Base-by-base conservation (phyloP, 1,140 invertebrate genomes). In the Cydia strobilella region DNA sequence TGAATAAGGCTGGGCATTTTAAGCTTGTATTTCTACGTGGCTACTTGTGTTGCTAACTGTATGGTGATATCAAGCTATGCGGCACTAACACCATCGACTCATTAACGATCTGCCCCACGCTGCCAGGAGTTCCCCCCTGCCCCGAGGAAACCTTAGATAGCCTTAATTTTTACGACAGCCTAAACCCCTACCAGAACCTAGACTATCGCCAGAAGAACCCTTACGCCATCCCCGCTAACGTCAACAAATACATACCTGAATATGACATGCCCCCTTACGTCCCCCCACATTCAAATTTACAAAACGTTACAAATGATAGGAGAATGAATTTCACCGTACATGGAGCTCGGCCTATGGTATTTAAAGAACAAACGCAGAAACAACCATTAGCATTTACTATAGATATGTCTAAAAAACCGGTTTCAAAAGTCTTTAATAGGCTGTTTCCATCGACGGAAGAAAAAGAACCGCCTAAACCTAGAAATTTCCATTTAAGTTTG, bases 171-270 rank as follows among this genome's bases (percentile, higher is more conserved):
- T 93, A 87, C 75, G 91, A 93, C 74, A 93, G 91, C 73, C 79
- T 93, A 10, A 93, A 91, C 72, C 82, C 82, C 0, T 88, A 86
- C 76, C 87, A 86, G 73, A 75, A 72, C 39, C 72, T 90, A 13
- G 91, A 93, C 51, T 93, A 86, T 79, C 80, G 91, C 0, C 88
- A 91, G 74, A 93, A 93, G 80, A 93, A 92, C 80, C 92, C 92
- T 76, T 93, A 93, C 79, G 93, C 91, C 77, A 93, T 93, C 69
- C 93, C 93, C 35, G 93, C 93, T 42, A 93, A 93, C 76, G 75
- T 93, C 63, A 93, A 93, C 72, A 93, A 86, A 79, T 79, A 87
- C 3, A 86, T 91, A 74, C 91, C 91, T 0, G 88, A 91, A 42
- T 91, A 91, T 76, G 77, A 83, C 42, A 74, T 76, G 54, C 78